phyloP scores from a whole-genome alignment of 2,797 vertebrate species.

The Cetoscarus ocellatus region DNA sequence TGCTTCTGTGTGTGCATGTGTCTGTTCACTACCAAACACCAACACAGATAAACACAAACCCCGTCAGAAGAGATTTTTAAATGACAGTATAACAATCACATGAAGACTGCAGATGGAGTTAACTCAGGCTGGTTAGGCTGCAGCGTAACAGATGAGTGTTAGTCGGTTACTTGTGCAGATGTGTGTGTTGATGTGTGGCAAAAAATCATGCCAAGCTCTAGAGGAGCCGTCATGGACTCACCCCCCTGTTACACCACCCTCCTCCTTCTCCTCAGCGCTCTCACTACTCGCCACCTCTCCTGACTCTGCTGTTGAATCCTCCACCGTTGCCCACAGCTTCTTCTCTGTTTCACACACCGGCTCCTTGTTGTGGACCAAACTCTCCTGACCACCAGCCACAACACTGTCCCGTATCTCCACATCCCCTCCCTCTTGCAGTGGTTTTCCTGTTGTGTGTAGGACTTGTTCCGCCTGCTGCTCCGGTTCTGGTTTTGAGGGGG shows the following conservation, averaged over 20 bases:
- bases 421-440: slow-evolving; percentile 33
- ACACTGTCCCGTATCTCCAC: slow-evolving; percentile 17
- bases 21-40: slow-evolving; percentile 42
- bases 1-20: slow-evolving; percentile 42
- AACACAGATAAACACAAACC: slow-evolving; percentile 37
- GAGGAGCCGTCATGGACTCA: slow-evolving; percentile 66
- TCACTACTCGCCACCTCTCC: slow-evolving; percentile 44
- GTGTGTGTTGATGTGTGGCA: slow-evolving; percentile 1
- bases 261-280: slow-evolving; percentile 34
- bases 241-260: slow-evolving; percentile 69
- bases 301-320: slow-evolving; percentile 64
- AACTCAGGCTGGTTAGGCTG: slow-evolving; percentile 39
- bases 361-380: slow-evolving; percentile 35
- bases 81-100: slow-evolving; percentile 17
- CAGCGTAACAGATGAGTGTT: slow-evolving; percentile 33
- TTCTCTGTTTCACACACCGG: slow-evolving; percentile 62
- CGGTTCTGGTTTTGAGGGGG: slow-evolving; percentile 60
- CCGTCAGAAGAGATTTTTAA: slow-evolving; percentile 21
- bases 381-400: slow-evolving; percentile 38
- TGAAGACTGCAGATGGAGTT: slow-evolving; percentile 39
- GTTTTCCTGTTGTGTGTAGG: slow-evolving; percentile 27
- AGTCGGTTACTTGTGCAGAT: slow-evolving; percentile 15
- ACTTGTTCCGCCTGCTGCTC: slow-evolving; percentile 28
- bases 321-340: slow-evolving; percentile 76
- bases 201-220: slow-evolving; percentile 34